Evolutionary conservation across 2,113 vertebrate species (phyloP), one percentile per base, ranked within the genome.

Genomic region (Carettochelys insculpta): DNA sequence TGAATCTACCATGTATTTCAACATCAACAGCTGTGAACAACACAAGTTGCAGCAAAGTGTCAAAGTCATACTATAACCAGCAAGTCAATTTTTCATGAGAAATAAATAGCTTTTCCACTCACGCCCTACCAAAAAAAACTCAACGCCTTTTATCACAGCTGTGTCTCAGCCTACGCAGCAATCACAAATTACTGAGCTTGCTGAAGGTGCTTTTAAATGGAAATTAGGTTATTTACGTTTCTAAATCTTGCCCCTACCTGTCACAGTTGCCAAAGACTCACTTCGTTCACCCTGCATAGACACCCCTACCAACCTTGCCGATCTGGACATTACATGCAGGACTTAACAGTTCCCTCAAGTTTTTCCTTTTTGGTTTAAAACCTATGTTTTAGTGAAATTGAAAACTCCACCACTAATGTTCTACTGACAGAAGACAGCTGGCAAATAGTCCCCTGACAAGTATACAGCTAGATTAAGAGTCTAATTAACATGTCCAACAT

Each of bases 1-100:
- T 86, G 83, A 77, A 65, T 86, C 81, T 79, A 58, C 78, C 90
- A 79, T 51, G 56, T 75, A 56, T 52, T 88, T 53, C 80, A 79
- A 27, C 19, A 77, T 47, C 86, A 83, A 93, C 87, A 29, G 68
- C 77, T 80, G 78, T 8, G 1, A 85, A 88, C 53, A 77, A 51
- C 56, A 48, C 61, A 90, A 80, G 24, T 29, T 75, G 89, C 80
- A 87, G 52, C 89, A 53, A 86, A 58, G 85, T 85, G 85, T 85
- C 92, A 38, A 1, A 13, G 14, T 79, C 77, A 80, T 92, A 47
- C 54, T 77, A 71, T 53, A 86, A 86, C 83, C 81, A 82, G 53
- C 47, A 86, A 47, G 71, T 45, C 79, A 1, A 7, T 90, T 83
- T 76, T 54, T 80, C 61, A 78, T 13, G 31, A 92, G 71, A 77